These are phyloP conservation scores for Pseudomugil gertrudae DNA, from an alignment of 2,797 vertebrate genomes.

Conservation along the genomic window DNA sequence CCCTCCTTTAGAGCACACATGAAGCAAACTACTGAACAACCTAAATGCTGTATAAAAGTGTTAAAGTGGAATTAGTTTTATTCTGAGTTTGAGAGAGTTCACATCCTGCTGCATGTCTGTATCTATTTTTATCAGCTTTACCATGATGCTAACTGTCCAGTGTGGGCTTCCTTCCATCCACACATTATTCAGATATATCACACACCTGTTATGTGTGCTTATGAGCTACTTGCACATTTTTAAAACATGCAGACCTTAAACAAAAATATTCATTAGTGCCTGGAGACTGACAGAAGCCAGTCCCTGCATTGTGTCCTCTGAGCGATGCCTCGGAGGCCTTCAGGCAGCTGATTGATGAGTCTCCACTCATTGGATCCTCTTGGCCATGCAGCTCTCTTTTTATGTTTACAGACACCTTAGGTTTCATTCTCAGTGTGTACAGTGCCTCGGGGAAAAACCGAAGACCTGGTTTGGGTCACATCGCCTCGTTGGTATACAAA, in stretches of 20 bases:
- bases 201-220: background rate
- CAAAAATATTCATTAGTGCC: background rate
- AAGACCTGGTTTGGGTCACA: background rate
- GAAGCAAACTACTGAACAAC: no score
- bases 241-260: background rate
- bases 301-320: background rate
- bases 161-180: background rate
- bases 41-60: background rate
- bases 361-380: slow-evolving; percentile 10
- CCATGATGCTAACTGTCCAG: background rate
- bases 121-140: background rate
- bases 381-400: background rate
- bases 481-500: slow-evolving; percentile 19
- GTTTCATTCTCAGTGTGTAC: slow-evolving; percentile 34
- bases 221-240: slow-evolving; percentile 1
- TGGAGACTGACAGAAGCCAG: no score
- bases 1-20: background rate
- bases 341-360: slow-evolving; percentile 28
- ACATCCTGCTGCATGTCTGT: background rate
- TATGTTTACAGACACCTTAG: slow-evolving; percentile 35
- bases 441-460: slow-evolving; percentile 38
- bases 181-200: background rate
- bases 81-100: background rate
- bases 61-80: background rate
- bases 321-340: slow-evolving; percentile 5